Percentiles rank a stretch among this genome's conserved stretches.
These are phyloP conservation scores for Brenthis hecate DNA, from an alignment of 2,888 invertebrate genomes.

Conservation along the genomic window DNA sequence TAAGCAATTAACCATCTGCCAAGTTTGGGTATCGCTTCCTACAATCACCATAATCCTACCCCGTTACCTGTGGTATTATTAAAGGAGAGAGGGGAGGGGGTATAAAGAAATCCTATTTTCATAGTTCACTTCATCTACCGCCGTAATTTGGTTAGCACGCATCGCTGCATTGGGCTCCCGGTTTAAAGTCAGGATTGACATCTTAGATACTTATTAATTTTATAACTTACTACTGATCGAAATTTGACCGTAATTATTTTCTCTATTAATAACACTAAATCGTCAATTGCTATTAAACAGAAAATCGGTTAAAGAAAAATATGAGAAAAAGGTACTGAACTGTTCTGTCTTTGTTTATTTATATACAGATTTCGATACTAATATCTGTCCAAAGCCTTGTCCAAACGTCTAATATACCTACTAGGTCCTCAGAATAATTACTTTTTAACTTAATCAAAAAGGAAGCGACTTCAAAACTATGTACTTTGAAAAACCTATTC, in stretches of 20 bases:
- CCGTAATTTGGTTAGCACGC: slow-evolving; percentile 77
- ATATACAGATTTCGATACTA: too few relatives aligned
- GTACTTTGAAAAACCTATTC: too few relatives aligned
- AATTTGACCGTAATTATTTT: too few relatives aligned
- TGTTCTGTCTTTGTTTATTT: too few relatives aligned
- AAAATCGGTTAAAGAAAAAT: too few relatives aligned
- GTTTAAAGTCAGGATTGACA: slow-evolving; percentile 44
- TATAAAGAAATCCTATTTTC: slow-evolving; percentile 80
- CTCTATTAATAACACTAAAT: not conserved
- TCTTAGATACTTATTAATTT: slow-evolving; percentile 57
- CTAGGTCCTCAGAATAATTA: too few relatives aligned
- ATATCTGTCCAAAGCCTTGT: too few relatives aligned
- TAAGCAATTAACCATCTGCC: slow-evolving; percentile 38
- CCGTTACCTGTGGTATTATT: slow-evolving; percentile 56
- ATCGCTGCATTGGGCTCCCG: slow-evolving; percentile 74
- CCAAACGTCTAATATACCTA: too few relatives aligned
- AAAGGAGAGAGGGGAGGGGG: slow-evolving; percentile 42
- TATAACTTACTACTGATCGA: not conserved
- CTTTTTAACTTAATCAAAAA: too few relatives aligned
- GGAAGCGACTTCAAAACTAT: too few relatives aligned
- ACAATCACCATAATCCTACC: slow-evolving; percentile 74
- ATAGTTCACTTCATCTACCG: slow-evolving; percentile 79
- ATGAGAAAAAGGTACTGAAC: too few relatives aligned
- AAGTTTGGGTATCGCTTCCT: slow-evolving; percentile 56
- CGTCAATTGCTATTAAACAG: too few relatives aligned